A percentile compares a stretch with the other conserved stretches of the same genome.
These are phyloP conservation scores for Pontoporia blainvillei DNA, from an alignment of 2,113 vertebrate genomes.

Conservation along the genomic window DNA sequence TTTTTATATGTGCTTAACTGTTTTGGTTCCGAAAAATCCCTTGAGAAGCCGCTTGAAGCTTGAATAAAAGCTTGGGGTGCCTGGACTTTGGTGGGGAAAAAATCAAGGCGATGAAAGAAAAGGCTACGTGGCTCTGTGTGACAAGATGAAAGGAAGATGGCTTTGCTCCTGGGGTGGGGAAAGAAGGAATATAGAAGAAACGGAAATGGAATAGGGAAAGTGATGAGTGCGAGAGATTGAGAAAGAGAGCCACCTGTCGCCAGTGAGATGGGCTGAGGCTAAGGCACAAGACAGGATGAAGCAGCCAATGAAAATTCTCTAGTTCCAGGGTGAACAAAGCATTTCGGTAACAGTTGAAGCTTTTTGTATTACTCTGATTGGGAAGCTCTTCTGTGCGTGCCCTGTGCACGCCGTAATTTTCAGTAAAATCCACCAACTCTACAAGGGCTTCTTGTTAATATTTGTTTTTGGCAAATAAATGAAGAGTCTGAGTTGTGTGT, in stretches of 20 bases:
- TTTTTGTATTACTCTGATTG: background rate
- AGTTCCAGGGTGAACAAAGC: too few species aligned
- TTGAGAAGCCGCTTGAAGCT: background rate
- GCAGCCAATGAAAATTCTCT: background rate
- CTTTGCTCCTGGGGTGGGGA: background rate
- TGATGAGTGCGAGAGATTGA: background rate
- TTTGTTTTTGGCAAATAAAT: background rate
- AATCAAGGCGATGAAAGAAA: background rate
- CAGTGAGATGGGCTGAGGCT: background rate
- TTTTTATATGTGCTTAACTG: background rate
- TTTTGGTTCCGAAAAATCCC: background rate
- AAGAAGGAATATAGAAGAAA: background rate
- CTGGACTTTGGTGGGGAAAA: background rate
- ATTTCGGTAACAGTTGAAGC: background rate
- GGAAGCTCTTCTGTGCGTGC: background rate
- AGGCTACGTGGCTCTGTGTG: background rate
- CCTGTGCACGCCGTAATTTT: background rate
- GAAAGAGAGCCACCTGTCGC: background rate
- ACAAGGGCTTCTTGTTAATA: background rate
- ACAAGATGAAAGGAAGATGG: background rate
- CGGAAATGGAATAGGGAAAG: background rate
- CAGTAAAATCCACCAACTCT: background rate
- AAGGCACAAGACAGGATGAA: background rate
- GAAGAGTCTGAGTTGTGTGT: background rate
- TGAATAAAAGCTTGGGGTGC: background rate